Evolutionary conservation across 2,113 vertebrate genomes (phyloP).

Genomic region (Epinephelus cyanopodus): DNA sequence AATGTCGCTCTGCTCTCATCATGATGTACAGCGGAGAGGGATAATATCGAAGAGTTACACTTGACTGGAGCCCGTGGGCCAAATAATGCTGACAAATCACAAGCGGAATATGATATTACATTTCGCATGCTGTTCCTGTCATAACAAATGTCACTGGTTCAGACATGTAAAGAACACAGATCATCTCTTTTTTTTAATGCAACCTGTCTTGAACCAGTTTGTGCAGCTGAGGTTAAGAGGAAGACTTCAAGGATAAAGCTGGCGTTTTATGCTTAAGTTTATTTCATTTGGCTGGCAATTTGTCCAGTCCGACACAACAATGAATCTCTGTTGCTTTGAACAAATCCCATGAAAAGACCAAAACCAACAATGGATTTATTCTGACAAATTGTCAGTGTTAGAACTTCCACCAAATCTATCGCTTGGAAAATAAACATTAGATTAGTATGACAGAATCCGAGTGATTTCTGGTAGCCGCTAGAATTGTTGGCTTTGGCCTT

Average conservation of each 20-base stretch:
- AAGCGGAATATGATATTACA: slow-evolving; percentile 27
- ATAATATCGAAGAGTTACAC: slow-evolving; percentile 12
- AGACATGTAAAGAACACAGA: slow-evolving; percentile 32
- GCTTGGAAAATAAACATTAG: neutral
- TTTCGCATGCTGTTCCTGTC: slow-evolving; percentile 44
- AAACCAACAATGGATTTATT: neutral
- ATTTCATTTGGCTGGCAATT: neutral
- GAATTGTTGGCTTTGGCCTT: neutral
- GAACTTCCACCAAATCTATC: neutral
- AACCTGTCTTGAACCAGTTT: slow-evolving; percentile 15
- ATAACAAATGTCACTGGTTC: slow-evolving; percentile 21
- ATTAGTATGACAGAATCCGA: neutral
- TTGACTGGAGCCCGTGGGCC: neutral
- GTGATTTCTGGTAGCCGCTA: neutral
- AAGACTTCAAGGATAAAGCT: slow-evolving; percentile 28
- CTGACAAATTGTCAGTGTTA: neutral
- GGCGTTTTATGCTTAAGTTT: neutral
- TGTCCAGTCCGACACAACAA: neutral
- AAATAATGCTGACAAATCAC: slow-evolving; percentile 58
- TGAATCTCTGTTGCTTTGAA: neutral
- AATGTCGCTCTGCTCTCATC: slow-evolving; percentile 32
- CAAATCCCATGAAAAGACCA: slow-evolving; percentile 2
- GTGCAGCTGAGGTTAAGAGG: slow-evolving; percentile 13
- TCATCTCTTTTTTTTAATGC: slow-evolving; percentile 6
- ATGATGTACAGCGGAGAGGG: slow-evolving; percentile 25